Conservation (phyloP, 23 tunicate genomes). For the Halocynthia aurantium region DNA sequence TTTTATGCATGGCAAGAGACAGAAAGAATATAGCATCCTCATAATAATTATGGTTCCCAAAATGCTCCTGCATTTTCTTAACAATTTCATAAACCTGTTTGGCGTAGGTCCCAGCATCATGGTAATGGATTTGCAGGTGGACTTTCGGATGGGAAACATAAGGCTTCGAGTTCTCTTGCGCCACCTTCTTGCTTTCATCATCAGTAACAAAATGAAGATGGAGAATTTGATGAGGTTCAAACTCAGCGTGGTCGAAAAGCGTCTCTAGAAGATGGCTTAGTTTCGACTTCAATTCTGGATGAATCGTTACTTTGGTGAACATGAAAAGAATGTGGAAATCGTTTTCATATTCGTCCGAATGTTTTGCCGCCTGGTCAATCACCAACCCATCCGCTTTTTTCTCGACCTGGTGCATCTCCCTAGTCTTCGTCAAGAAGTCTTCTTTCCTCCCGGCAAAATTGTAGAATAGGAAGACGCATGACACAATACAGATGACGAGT, state of each 20-base stretch:
- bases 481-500: slow-evolving; percentile 12
- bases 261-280: slow-evolving; percentile 51
- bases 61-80: slow-evolving; percentile 27
- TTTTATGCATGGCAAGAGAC: slow-evolving; percentile 63
- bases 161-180: slow-evolving; percentile 34
- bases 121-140: slow-evolving; percentile 67
- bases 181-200: slow-evolving; percentile 45
- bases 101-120: slow-evolving; percentile 29
- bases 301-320: slow-evolving; percentile 43
- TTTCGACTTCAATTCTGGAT: slow-evolving; percentile 42
- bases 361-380: slow-evolving; percentile 54
- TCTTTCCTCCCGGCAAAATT: slow-evolving; percentile 39
- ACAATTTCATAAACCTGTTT: slow-evolving; percentile 41
- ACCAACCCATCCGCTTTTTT: slow-evolving; percentile 10
- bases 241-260: slow-evolving; percentile 67
- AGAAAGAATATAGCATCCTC: slow-evolving; percentile 76
- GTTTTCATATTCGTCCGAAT: slow-evolving; percentile 63
- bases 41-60: slow-evolving; percentile 68
- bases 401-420: slow-evolving; percentile 22
- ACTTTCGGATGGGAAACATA: slow-evolving; percentile 61
- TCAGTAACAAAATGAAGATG: slow-evolving; percentile 93
- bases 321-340: slow-evolving; percentile 71
- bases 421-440: slow-evolving; percentile 22
- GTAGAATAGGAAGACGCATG: slow-evolving; percentile 53
- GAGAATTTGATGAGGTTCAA: slow-evolving; percentile 46